Conservation (phyloP, 2,113 vertebrate genomes). For the Hystrix cristata region DNA sequence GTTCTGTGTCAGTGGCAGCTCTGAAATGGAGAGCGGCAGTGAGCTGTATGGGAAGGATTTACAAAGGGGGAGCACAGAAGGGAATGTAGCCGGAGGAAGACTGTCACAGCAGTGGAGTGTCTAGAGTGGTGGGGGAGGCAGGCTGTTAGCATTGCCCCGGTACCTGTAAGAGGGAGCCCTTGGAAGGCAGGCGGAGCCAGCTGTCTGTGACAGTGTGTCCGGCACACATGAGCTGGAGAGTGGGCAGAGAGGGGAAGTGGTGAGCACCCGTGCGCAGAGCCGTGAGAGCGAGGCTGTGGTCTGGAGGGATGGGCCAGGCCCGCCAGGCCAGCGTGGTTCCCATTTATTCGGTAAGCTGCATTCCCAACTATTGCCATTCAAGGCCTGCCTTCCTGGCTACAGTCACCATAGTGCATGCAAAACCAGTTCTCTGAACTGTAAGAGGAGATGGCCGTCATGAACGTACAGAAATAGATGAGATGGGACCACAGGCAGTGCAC, state of each 20-base stretch:
- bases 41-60: not conserved
- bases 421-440: not conserved
- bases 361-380: not conserved
- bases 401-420: not conserved
- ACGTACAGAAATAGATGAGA: not conserved
- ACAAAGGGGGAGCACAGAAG: not conserved
- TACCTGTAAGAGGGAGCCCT: too few species aligned
- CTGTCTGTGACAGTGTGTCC: not conserved
- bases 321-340: rapidly evolving
- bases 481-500: rapidly evolving
- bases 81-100: not conserved
- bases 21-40: not conserved
- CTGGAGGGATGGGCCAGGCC: not conserved
- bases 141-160: not conserved
- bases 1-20: not conserved
- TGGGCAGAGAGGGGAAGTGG: not conserved
- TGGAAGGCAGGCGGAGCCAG: not conserved
- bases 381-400: not conserved
- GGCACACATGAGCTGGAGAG: not conserved
- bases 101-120: not conserved
- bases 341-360: not conserved
- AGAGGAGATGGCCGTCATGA: not conserved
- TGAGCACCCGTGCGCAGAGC: not conserved
- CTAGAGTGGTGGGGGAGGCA: not conserved
- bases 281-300: not conserved